Evolutionary conservation across 2,888 invertebrate species (phyloP).

Genomic region (Phorcus lineatus): DNA sequence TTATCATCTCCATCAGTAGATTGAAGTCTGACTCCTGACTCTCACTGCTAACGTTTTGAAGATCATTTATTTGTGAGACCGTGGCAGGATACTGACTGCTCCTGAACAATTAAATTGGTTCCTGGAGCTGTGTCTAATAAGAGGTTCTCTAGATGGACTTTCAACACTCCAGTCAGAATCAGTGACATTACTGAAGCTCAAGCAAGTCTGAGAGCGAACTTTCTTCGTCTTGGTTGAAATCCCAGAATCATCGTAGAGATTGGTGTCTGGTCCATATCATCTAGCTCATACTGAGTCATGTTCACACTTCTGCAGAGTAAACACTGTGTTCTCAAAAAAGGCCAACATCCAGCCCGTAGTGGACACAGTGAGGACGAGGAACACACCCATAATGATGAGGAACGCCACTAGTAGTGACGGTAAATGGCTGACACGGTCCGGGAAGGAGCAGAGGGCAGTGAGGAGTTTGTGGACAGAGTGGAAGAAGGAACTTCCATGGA

Average conservation of each 20-base stretch:
- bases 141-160: background rate
- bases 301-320: constrained; percentile 67
- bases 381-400: constrained; percentile 64
- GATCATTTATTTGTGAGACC: background rate
- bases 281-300: constrained; percentile 65
- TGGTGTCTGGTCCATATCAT: constrained; percentile 60
- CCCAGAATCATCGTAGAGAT: constrained; percentile 47
- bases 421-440: background rate
- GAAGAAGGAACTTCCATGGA: background rate
- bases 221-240: background rate
- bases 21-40: background rate
- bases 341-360: constrained; percentile 65
- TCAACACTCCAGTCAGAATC: constrained; percentile 3
- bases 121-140: background rate
- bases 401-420: constrained; percentile 47
- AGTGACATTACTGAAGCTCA: constrained; percentile 26
- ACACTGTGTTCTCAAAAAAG: constrained; percentile 72
- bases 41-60: background rate
- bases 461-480: background rate
- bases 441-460: background rate
- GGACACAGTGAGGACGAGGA: constrained; percentile 65
- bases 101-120: background rate
- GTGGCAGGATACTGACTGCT: constrained; percentile 16
- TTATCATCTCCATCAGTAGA: background rate
- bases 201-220: constrained; percentile 42